Conservation (phyloP, 1,140 invertebrate species). For the Leptinotarsa texana region DNA sequence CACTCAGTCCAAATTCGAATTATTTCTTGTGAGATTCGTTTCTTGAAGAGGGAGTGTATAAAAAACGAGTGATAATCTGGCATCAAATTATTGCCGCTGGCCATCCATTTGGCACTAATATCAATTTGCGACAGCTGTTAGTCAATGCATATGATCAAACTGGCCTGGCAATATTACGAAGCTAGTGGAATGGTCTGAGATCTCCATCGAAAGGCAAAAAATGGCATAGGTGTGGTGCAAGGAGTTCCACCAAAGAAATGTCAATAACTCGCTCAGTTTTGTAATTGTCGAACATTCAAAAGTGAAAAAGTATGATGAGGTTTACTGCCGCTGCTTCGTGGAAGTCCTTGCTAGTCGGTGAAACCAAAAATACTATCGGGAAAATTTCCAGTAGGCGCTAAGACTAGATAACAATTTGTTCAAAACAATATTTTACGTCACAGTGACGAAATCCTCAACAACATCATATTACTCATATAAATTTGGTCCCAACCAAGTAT, state of each 20-base stretch:
- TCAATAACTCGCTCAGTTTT: no score
- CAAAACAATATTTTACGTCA: conserved; percentile 14
- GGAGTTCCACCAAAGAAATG: background rate
- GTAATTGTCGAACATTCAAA: no score
- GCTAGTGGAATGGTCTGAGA: conserved; percentile 30
- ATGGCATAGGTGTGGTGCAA: conserved; percentile 25
- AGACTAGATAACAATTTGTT: conserved; percentile 31
- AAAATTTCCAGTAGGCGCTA: conserved; percentile 10
- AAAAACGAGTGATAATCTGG: conserved; percentile 42
- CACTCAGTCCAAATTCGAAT: background rate
- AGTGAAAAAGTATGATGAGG: no score
- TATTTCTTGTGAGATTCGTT: background rate
- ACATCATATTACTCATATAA: conserved; percentile 18
- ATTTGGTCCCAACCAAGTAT: conserved; percentile 23
- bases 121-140: conserved; percentile 27
- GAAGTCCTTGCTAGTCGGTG: conserved; percentile 1
- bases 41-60: conserved; percentile 27
- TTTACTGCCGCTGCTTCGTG: background rate
- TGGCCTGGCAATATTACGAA: conserved; percentile 36
- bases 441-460: background rate
- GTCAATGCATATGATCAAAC: conserved; percentile 25
- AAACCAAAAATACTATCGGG: conserved; percentile 28
- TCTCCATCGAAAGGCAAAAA: conserved; percentile 27
- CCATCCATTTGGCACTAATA: conserved; percentile 47
- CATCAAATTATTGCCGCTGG: conserved; percentile 42